Evolutionary conservation across 2,888 invertebrate species (phyloP).

Genomic region (Halictus quadricinctus): DNA sequence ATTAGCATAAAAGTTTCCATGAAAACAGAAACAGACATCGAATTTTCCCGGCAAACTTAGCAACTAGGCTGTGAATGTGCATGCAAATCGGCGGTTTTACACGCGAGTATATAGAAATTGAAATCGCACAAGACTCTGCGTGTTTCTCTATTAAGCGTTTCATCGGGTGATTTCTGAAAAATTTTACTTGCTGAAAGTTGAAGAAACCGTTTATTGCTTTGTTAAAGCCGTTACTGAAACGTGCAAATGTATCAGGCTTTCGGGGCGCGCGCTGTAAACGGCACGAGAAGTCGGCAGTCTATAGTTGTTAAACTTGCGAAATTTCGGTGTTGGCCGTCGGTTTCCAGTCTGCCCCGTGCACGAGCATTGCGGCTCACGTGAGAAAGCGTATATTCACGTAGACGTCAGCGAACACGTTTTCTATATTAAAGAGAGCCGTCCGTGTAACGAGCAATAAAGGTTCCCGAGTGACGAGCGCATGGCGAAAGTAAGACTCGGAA

Average conservation of each 20-base stretch:
- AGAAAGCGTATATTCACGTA: slow-evolving; percentile 29
- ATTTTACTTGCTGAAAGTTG: neutral
- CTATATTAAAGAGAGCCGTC: slow-evolving; percentile 17
- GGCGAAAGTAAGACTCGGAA: slow-evolving; percentile 40
- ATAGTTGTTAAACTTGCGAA: neutral
- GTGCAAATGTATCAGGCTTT: neutral
- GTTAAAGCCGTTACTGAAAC: neutral
- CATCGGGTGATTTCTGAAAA: neutral
- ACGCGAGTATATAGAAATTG: neutral
- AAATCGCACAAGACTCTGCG: neutral
- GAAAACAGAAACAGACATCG: neutral
- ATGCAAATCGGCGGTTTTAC: neutral
- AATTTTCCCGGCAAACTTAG: neutral
- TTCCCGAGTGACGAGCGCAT: neutral
- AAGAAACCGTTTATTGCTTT: neutral
- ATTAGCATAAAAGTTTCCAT: neutral
- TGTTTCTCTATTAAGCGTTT: neutral
- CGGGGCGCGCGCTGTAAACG: neutral
- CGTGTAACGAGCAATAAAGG: slow-evolving; percentile 29
- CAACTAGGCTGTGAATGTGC: neutral
- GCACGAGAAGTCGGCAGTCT: no score
- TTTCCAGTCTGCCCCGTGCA: neutral
- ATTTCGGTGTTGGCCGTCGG: neutral
- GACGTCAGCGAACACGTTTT: slow-evolving; percentile 27
- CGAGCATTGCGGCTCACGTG: neutral